phyloP scores from a whole-genome alignment of 2,797 vertebrate species.

The Chiroxiphia lanceolata region DNA sequence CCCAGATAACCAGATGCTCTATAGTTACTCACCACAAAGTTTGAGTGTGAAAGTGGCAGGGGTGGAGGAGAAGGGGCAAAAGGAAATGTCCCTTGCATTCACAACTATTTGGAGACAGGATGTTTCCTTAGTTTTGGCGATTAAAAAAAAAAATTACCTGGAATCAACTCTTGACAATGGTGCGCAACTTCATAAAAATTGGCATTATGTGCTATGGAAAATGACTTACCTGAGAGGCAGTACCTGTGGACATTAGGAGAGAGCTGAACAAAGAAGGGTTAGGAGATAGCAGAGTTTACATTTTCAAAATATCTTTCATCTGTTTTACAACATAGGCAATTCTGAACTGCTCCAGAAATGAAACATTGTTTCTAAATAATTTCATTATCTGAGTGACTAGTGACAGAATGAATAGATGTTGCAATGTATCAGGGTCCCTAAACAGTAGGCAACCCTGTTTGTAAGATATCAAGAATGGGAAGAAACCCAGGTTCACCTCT shows the following conservation, averaged over 20 bases:
- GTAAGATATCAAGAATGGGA: not conserved
- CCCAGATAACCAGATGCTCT: not conserved
- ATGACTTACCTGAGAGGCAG: not conserved
- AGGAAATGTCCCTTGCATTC: not conserved
- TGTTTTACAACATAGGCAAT: not conserved
- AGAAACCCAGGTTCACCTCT: not conserved
- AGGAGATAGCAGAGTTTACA: not conserved
- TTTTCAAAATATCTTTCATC: not conserved
- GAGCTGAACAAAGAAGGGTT: not conserved
- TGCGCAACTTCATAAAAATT: not conserved
- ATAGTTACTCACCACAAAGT: accelerated
- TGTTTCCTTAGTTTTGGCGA: not conserved
- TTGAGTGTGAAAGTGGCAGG: accelerated
- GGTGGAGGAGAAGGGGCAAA: accelerated
- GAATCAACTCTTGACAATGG: not conserved
- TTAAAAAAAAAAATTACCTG: not conserved
- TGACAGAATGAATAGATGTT: not conserved
- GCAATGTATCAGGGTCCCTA: not conserved
- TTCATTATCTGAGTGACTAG: not conserved
- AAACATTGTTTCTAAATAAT: not conserved
- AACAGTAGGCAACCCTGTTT: not conserved
- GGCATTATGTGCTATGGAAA: not conserved
- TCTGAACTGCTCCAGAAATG: not conserved
- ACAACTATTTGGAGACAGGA: not conserved
- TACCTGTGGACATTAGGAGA: not conserved